phyloP scores from a whole-genome alignment of 2,888 invertebrate genomes.

The Rhodophaea formosa region DNA sequence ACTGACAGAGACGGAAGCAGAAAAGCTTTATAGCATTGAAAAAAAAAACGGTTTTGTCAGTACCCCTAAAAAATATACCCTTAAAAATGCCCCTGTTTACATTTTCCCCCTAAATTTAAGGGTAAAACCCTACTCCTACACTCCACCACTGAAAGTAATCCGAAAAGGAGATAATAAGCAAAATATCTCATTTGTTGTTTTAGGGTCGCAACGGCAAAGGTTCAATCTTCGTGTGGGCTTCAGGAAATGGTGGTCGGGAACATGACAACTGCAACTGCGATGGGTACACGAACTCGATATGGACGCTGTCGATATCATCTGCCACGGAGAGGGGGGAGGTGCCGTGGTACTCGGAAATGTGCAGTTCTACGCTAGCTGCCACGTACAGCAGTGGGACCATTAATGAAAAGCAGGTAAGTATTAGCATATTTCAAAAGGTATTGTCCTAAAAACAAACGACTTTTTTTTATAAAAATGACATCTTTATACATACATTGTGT shows the following conservation, averaged over 20 bases:
- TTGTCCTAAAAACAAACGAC: no score
- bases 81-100: no score
- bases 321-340: constrained; percentile 95
- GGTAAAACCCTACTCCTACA: no score
- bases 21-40: no score
- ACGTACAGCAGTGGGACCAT: constrained; percentile 98
- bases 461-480: no score
- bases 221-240: constrained; percentile 99
- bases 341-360: constrained; percentile 99
- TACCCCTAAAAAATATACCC: no score
- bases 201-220: constrained; percentile 96
- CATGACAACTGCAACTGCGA: constrained; percentile 99
- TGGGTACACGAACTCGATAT: constrained; percentile 99
- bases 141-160: no score
- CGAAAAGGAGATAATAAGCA: no score
- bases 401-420: constrained; percentile 88
- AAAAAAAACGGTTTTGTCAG: no score
- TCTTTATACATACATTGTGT: no score
- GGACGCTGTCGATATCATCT: constrained; percentile 98
- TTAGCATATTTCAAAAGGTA: not conserved
- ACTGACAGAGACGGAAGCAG: no score
- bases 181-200: constrained; percentile 29
- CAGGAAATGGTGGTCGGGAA: constrained; percentile 98
- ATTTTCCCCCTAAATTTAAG: no score
- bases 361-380: constrained; percentile 98